phyloP scores from a whole-genome alignment of 2,113 vertebrate genomes.

The Podiceps cristatus region DNA sequence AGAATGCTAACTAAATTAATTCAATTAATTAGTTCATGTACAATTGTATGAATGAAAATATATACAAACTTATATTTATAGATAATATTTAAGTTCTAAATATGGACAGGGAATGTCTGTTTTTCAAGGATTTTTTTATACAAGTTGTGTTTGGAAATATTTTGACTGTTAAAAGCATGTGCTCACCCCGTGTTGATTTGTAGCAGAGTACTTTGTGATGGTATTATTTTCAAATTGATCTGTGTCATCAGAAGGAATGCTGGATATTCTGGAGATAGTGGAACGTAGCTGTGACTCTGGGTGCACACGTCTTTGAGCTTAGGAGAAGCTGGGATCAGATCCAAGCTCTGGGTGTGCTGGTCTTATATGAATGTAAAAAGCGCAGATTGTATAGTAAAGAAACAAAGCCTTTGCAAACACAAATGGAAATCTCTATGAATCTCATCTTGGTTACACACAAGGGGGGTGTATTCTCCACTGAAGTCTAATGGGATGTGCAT shows the following conservation, averaged over 20 bases:
- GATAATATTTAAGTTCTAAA: neutral
- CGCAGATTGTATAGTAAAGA: constrained; percentile 1
- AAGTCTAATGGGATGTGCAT: constrained; percentile 63
- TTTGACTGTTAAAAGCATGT: neutral
- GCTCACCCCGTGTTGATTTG: neutral
- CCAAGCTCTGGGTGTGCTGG: neutral
- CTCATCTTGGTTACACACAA: constrained; percentile 36
- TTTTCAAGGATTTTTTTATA: neutral
- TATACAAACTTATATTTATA: neutral
- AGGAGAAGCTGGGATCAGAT: neutral
- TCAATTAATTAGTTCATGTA: neutral
- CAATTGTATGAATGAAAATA: neutral
- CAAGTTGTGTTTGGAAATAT: neutral
- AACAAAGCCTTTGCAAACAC: constrained; percentile 60
- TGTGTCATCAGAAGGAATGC: neutral
- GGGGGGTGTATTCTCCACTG: constrained; percentile 55
- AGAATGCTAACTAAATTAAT: neutral
- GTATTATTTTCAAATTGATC: neutral
- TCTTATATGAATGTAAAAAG: constrained; percentile 61
- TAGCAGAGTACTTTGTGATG: neutral
- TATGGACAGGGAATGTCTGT: neutral
- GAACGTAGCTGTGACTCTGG: neutral
- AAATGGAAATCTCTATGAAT: constrained; percentile 64
- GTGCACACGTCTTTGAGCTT: neutral
- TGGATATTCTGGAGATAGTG: neutral